Evolutionary conservation across 2,888 invertebrate species (phyloP).

Genomic region (Drosophila mercatorum): DNA sequence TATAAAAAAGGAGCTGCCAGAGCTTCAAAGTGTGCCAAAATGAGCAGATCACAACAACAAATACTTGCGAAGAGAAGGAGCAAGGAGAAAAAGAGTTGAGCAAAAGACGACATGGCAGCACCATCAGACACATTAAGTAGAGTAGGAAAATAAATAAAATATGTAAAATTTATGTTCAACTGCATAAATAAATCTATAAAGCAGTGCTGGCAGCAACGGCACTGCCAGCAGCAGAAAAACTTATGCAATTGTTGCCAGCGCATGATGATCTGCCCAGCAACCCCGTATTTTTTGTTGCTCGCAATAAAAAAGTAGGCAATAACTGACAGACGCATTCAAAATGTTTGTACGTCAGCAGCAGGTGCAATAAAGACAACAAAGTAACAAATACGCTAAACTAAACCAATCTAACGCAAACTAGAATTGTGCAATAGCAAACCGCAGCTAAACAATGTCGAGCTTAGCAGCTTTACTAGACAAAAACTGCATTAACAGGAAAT

Average conservation of each 20-base stretch:
- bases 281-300: not conserved
- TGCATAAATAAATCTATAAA: too few species aligned
- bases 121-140: not conserved
- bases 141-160: not conserved
- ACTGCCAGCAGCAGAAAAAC: not conserved
- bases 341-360: not conserved
- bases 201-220: not conserved
- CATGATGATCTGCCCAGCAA: too few species aligned
- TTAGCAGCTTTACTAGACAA: conserved; percentile 12
- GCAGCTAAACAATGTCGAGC: not conserved
- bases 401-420: conserved; percentile 2
- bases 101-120: not conserved
- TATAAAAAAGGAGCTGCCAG: conserved; percentile 17
- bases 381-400: not conserved
- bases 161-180: not conserved
- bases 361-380: not conserved
- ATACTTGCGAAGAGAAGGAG: not conserved
- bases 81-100: not conserved
- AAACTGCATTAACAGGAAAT: conserved; percentile 35
- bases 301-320: not conserved
- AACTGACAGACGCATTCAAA: not conserved
- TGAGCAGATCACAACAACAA: too few species aligned
- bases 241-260: not conserved
- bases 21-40: not conserved
- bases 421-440: not conserved